Percentiles rank a stretch among this genome's conserved stretches.
These are phyloP conservation scores for Labrus mixtus DNA, from an alignment of 2,113 vertebrate species.

Conservation along the genomic window DNA sequence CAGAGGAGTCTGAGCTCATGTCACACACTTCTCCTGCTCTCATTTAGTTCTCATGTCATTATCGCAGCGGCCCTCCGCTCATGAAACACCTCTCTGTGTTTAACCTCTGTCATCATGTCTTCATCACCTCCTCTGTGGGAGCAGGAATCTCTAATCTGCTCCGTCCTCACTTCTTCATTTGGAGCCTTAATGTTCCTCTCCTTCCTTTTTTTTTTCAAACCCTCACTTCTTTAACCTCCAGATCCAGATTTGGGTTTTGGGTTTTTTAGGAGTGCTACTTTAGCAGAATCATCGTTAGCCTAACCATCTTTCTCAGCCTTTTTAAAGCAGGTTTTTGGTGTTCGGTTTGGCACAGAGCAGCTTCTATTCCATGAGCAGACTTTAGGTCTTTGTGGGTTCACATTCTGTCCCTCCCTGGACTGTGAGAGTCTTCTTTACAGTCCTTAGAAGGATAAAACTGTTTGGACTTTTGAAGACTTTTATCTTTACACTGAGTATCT, in stretches of 20 bases:
- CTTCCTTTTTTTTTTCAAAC: background rate
- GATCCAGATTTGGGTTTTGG: background rate
- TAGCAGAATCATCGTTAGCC: slow-evolving; percentile 10
- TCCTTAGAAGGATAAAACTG: no score
- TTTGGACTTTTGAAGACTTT: no score
- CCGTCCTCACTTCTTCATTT: background rate
- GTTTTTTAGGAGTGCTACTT: background rate
- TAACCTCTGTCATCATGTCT: slow-evolving; percentile 38
- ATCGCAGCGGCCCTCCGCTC: slow-evolving; percentile 24
- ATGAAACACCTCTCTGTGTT: slow-evolving; percentile 28
- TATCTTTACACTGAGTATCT: no score
- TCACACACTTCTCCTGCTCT: slow-evolving; percentile 33
- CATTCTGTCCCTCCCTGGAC: background rate
- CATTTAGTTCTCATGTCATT: slow-evolving; percentile 23
- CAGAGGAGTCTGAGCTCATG: slow-evolving; percentile 28
- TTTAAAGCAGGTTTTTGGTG: slow-evolving; percentile 1
- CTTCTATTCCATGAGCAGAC: background rate
- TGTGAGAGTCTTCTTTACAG: no score
- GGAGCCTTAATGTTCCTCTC: background rate
- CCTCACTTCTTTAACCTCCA: background rate
- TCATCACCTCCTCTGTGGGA: slow-evolving; percentile 15
- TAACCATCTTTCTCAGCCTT: background rate
- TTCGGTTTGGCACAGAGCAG: slow-evolving; percentile 4
- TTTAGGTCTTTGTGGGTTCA: background rate
- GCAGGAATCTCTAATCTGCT: background rate